phyloP scores from a whole-genome alignment of 2,113 vertebrate species.

The Ploceus nigricollis region DNA sequence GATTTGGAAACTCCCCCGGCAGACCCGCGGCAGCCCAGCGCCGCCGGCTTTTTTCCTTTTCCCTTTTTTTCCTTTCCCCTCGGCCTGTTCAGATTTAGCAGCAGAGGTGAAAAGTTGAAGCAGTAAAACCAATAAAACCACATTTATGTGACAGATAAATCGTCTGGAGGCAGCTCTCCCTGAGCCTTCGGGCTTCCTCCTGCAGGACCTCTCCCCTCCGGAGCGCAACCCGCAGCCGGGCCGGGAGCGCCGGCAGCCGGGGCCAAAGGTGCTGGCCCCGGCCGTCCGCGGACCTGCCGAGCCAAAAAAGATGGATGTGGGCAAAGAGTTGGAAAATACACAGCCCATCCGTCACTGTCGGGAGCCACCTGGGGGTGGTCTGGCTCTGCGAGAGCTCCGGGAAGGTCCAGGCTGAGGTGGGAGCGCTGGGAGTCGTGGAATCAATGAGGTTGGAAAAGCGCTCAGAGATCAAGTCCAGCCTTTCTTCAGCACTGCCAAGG shows the following conservation, averaged over 20 bases:
- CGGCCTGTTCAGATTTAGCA: constrained; percentile 16
- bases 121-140: constrained; percentile 66
- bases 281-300: background rate
- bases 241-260: background rate
- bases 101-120: constrained; percentile 75
- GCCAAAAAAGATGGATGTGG: constrained; percentile 6
- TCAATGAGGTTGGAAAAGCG: accelerated
- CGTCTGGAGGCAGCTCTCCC: background rate
- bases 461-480: accelerated
- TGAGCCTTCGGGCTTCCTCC: background rate
- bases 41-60: background rate
- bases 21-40: background rate
- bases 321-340: background rate
- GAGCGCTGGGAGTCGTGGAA: accelerated
- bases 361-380: background rate
- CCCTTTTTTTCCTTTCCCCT: background rate
- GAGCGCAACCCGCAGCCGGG: background rate
- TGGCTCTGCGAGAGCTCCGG: background rate
- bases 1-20: constrained; percentile 63
- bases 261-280: background rate
- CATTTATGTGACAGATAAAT: constrained; percentile 71
- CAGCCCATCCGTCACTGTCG: constrained; percentile 17
- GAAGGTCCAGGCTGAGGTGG: background rate
- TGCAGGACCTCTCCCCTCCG: background rate
- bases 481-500: background rate